Conservation (phyloP, 2,888 invertebrate species). For the Rhogogaster chlorosoma region DNA sequence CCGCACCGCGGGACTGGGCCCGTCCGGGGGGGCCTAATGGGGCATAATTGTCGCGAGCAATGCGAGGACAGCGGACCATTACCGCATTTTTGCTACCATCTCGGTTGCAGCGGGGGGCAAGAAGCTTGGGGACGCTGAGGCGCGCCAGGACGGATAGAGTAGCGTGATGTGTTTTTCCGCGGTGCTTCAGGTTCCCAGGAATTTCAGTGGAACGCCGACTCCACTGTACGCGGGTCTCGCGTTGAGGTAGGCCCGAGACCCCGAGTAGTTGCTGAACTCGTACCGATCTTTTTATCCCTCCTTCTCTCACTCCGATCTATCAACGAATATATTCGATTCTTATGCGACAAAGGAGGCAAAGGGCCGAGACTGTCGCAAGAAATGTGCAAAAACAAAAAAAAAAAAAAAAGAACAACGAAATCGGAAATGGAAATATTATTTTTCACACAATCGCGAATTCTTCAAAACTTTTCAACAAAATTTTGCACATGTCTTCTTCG, state of each 20-base stretch:
- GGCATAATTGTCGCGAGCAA: slow-evolving; percentile 77
- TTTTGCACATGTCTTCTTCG: not conserved
- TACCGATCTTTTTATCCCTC: slow-evolving; percentile 9
- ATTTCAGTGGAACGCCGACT: slow-evolving; percentile 73
- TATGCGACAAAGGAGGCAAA: not conserved
- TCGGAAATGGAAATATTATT: too few species aligned
- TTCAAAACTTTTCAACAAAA: too few species aligned
- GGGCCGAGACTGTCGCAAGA: not conserved
- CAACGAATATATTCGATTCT: not conserved
- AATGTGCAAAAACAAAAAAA: not conserved
- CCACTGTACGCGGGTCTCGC: slow-evolving; percentile 61
- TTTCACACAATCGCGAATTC: too few species aligned
- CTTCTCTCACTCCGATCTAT: not conserved
- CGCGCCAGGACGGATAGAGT: slow-evolving; percentile 56
- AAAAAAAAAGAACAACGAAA: not conserved
- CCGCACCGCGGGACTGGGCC: slow-evolving; percentile 70
- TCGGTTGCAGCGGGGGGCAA: slow-evolving; percentile 61
- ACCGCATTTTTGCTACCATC: slow-evolving; percentile 75
- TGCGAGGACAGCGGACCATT: slow-evolving; percentile 77
- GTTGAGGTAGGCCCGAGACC: slow-evolving; percentile 68
- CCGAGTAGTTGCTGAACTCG: slow-evolving; percentile 53
- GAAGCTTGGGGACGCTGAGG: slow-evolving; percentile 62
- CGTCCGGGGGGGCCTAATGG: slow-evolving; percentile 73
- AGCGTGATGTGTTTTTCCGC: slow-evolving; percentile 50
- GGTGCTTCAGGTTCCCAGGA: slow-evolving; percentile 68